These are phyloP conservation scores for Schlechtendalia chinensis DNA, from an alignment of 1,140 invertebrate genomes.

Conservation along the genomic window DNA sequence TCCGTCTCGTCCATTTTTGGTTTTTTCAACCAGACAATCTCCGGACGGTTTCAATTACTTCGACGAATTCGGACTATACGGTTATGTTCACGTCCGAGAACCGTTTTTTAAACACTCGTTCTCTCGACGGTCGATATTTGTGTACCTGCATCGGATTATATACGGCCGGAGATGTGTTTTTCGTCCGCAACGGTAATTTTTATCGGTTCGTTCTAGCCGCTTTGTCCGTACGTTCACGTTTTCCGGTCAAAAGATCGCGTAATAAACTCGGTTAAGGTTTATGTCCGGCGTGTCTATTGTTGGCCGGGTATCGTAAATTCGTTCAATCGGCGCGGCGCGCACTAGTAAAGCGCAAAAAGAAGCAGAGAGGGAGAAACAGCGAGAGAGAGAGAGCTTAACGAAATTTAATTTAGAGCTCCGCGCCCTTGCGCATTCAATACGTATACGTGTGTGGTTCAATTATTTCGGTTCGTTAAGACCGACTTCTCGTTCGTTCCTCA, in stretches of 20 bases:
- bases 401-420: constrained; percentile 50
- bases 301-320: constrained; percentile 44
- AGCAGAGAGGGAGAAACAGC: neutral
- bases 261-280: constrained; percentile 48
- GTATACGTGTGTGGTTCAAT: constrained; percentile 46
- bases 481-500: constrained; percentile 17
- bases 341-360: constrained; percentile 2
- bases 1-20: too few species aligned
- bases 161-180: neutral
- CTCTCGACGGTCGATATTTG: too few species aligned
- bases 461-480: constrained; percentile 49
- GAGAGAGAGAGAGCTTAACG: constrained; percentile 41
- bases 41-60: too few species aligned
- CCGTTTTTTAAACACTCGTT: too few species aligned
- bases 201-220: constrained; percentile 11
- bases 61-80: too few species aligned
- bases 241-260: constrained; percentile 46
- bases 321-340: constrained; percentile 32
- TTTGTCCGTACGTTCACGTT: constrained; percentile 11
- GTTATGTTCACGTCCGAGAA: too few species aligned
- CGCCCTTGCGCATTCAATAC: constrained; percentile 36
- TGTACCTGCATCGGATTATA: too few species aligned
- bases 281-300: constrained; percentile 47
- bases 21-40: too few species aligned
- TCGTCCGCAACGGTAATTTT: constrained; percentile 45